phyloP scores from a whole-genome alignment of 2,888 invertebrate species.

The Acanthoscelides obtectus region DNA sequence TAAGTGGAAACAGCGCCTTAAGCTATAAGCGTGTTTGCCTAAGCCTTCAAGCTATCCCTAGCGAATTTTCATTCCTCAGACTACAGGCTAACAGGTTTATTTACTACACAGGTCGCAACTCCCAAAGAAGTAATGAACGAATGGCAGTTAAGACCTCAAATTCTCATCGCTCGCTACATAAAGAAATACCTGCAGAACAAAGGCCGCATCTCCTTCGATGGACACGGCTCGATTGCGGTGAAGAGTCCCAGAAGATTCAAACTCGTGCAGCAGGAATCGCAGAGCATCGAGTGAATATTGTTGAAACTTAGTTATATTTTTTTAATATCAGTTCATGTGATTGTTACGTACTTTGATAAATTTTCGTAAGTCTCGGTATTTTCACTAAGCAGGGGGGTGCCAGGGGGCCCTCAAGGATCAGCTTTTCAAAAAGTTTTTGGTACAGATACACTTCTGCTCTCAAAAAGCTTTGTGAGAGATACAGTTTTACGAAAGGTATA shows the following conservation, averaged over 20 bases:
- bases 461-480: too few relatives aligned
- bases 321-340: neutral
- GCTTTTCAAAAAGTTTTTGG: too few relatives aligned
- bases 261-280: constrained; percentile 85
- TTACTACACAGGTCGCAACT: constrained; percentile 62
- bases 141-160: constrained; percentile 87
- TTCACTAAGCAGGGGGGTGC: neutral
- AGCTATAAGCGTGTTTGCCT: too few relatives aligned
- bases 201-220: constrained; percentile 63
- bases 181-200: constrained; percentile 76
- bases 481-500: too few relatives aligned
- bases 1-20: too few relatives aligned
- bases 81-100: constrained; percentile 22
- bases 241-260: constrained; percentile 86
- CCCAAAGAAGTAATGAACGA: constrained; percentile 86
- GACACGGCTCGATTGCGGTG: constrained; percentile 74
- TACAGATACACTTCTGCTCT: too few relatives aligned
- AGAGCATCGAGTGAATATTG: constrained; percentile 72
- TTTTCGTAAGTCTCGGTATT: neutral
- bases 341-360: neutral
- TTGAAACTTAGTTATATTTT: neutral
- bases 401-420: too few relatives aligned
- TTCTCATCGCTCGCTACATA: constrained; percentile 77
- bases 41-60: too few relatives aligned
- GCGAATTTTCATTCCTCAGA: neutral